Evolutionary conservation across 2,888 invertebrate genomes (phyloP), one percentile per base, ranked within the genome.

Genomic region (Drosophila subquinaria): DNA sequence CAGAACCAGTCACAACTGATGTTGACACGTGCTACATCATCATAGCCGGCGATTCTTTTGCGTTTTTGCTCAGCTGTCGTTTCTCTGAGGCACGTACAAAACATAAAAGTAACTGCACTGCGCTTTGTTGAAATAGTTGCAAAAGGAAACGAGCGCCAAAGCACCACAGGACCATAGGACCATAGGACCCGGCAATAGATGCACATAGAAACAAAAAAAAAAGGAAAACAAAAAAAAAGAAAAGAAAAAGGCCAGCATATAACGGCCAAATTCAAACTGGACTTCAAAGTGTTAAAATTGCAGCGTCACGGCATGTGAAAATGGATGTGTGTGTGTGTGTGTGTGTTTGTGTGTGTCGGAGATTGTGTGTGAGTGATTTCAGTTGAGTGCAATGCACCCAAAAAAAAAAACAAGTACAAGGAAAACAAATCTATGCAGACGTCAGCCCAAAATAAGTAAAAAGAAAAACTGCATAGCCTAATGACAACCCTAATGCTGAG

Each of bases 21-120:
- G 86, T 88, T 86, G 88, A 86, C 86, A 86, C 86, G 86, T 86
- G 88, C 88, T 88, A 86, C 88, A 88, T 86, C 86, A 86, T 81
- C 88, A 82, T 86, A 83, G 83, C 77, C 66, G 84, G 80, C 84
- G 77, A 79, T 84, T 84, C 70, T 66, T 65, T 72, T 65, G 56
- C 63, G 55, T 69, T 70, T 70, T 67, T 74, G 71, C 81, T 73
- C 84, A 73, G 74, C 65, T 71, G 83, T 74, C 79, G 69, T 67
- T 79, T 70, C 69, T 76, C 73, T 60, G 74, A 68, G 78, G 86
- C 86, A 86, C 86, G 86, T 86, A 81, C 83, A 75, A 86, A 88
- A 86, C 86, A 88, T 86, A 86, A 86, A 86, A 86, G 86, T 86
- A 88, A 86, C 86, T 86, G 86, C 86, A 86, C 71, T 86, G 86